Evolutionary conservation across 1,140 invertebrate genomes (phyloP).

Genomic region (Ladona fulva): DNA sequence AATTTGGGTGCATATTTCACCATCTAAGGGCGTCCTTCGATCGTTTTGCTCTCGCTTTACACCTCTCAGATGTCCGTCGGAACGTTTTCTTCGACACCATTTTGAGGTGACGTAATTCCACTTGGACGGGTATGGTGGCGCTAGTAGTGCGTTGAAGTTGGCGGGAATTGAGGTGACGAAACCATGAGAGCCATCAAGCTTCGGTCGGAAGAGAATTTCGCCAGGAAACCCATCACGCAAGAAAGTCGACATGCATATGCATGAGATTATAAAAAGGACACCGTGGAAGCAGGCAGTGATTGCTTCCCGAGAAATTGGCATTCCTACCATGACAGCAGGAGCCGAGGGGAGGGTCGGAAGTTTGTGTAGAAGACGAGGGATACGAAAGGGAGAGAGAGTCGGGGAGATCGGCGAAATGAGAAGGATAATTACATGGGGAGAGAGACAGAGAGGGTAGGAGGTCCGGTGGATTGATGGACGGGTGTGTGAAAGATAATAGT

Average conservation of each 20-base stretch:
- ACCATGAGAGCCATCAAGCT: no score
- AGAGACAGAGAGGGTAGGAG: neutral
- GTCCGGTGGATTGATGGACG: neutral
- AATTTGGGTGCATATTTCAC: no score
- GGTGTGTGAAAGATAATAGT: no score
- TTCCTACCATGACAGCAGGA: neutral
- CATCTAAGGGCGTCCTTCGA: no score
- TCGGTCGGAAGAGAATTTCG: neutral
- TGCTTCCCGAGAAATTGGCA: neutral
- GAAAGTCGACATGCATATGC: neutral
- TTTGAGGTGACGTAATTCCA: no score
- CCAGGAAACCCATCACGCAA: neutral
- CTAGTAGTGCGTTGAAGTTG: no score
- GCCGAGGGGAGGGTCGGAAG: neutral
- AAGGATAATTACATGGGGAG: neutral
- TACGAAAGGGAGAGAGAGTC: neutral
- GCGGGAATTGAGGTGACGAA: no score
- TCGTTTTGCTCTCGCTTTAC: no score
- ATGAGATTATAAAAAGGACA: neutral
- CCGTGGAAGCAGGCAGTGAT: neutral
- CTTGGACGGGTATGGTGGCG: no score
- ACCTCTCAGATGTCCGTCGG: no score
- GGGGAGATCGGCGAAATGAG: neutral
- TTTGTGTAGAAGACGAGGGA: neutral
- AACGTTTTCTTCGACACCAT: no score